Conservation (phyloP, 37 sponge, comb jelly and placozoan genomes). For the Spongilla lacustris region DNA sequence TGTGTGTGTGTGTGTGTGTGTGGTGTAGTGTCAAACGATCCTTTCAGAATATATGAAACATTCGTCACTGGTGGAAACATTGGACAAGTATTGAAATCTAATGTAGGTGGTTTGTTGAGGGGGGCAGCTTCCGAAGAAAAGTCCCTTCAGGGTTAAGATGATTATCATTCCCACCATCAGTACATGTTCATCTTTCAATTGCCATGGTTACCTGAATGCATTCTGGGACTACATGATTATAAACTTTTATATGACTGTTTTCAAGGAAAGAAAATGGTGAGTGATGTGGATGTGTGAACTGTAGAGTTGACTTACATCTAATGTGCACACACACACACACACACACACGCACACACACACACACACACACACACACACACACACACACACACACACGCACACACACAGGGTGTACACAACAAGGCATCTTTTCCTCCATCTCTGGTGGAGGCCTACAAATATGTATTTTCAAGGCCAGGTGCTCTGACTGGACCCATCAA, state of each 20-base stretch:
- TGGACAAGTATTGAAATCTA: not conserved
- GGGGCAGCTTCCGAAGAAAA: no score
- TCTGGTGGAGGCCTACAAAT: conserved; percentile 70
- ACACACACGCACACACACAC: conserved; percentile 56
- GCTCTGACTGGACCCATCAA: conserved; percentile 81
- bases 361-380: conserved; percentile 58
- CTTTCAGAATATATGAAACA: not conserved
- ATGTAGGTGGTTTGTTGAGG: not conserved
- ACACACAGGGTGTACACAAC: conserved; percentile 22
- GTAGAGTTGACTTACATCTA: no score
- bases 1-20: not conserved
- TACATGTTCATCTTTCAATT: conserved; percentile 14
- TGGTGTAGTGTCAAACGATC: not conserved
- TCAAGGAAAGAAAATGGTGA: conserved; percentile 3
- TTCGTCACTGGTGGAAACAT: conserved; percentile 7
- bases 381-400: conserved; percentile 48
- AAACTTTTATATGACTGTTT: not conserved
- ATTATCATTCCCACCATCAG: no score
- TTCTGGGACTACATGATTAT: not conserved
- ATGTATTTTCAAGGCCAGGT: conserved; percentile 72
- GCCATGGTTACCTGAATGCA: not conserved
- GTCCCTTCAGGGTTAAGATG: no score
- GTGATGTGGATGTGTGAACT: no score
- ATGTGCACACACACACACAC: conserved; percentile 15
- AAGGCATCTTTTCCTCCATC: conserved; percentile 50